These are phyloP conservation scores for Emmelina monodactyla DNA, from an alignment of 2,888 invertebrate species.

Conservation along the genomic window DNA sequence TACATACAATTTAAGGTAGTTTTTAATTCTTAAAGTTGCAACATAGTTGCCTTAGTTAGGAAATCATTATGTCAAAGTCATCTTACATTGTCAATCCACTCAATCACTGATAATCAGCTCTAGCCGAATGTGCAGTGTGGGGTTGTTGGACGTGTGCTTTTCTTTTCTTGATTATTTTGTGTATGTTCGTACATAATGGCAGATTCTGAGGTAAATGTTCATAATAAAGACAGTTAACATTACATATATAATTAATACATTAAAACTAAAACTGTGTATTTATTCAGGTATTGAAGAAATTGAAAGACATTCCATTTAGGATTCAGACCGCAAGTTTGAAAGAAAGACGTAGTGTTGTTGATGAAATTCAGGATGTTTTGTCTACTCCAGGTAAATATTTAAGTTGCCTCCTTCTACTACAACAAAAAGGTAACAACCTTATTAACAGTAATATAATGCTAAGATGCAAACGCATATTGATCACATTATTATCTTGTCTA, in stretches of 20 bases:
- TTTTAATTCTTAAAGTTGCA: too few relatives aligned
- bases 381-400: conserved; percentile 72
- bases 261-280: conserved; percentile 11
- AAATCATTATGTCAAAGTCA: too few relatives aligned
- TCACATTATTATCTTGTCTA: too few relatives aligned
- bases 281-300: conserved; percentile 69
- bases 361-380: conserved; percentile 74
- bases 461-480: too few relatives aligned
- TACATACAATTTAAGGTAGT: too few relatives aligned
- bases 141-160: conserved; percentile 34
- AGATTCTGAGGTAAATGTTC: conserved; percentile 70
- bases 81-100: too few relatives aligned
- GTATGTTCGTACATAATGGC: conserved; percentile 67
- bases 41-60: too few relatives aligned
- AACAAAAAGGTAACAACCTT: too few relatives aligned
- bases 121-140: conserved; percentile 23
- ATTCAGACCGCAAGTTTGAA: conserved; percentile 77
- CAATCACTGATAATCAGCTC: too few relatives aligned
- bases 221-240: too few relatives aligned
- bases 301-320: conserved; percentile 77
- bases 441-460: too few relatives aligned
- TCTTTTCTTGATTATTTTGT: conserved; percentile 22
- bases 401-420: too few relatives aligned
- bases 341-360: conserved; percentile 71
- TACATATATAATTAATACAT: conserved; percentile 6